phyloP scores from a whole-genome alignment of 2,113 vertebrate genomes.

The Paradisaea rubra region DNA sequence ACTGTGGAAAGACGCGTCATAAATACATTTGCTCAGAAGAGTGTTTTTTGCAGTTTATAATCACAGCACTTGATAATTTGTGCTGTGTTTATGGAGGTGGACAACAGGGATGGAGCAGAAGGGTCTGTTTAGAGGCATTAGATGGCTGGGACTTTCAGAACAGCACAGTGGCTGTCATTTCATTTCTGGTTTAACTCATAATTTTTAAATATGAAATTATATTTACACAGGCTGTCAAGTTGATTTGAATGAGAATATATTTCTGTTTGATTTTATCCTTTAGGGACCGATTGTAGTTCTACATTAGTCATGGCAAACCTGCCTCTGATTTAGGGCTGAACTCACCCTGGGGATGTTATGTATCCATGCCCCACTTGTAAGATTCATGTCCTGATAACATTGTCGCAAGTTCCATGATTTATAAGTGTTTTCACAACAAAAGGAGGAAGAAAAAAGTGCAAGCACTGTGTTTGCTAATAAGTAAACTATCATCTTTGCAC shows the following conservation, averaged over 20 bases:
- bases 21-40: not conserved
- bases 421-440: not conserved
- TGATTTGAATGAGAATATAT: not conserved
- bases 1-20: not conserved
- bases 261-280: slow-evolving; percentile 5
- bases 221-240: not conserved
- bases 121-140: not conserved
- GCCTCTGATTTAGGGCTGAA: not conserved
- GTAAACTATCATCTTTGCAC: slow-evolving; percentile 16
- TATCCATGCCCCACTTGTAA: not conserved
- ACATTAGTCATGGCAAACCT: not conserved
- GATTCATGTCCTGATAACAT: not conserved
- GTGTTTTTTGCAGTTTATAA: not conserved
- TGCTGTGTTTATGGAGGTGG: not conserved
- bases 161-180: not conserved
- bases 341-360: not conserved
- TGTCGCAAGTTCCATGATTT: not conserved
- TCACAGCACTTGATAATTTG: not conserved
- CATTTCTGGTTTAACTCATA: not conserved
- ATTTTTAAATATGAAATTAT: not conserved
- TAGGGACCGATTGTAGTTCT: not conserved
- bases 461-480: slow-evolving; percentile 27
- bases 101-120: not conserved
- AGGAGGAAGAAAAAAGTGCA: not conserved
- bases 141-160: not conserved